phyloP scores from a whole-genome alignment of 1,140 invertebrate species.

The Panagrolaimus sp. region DNA sequence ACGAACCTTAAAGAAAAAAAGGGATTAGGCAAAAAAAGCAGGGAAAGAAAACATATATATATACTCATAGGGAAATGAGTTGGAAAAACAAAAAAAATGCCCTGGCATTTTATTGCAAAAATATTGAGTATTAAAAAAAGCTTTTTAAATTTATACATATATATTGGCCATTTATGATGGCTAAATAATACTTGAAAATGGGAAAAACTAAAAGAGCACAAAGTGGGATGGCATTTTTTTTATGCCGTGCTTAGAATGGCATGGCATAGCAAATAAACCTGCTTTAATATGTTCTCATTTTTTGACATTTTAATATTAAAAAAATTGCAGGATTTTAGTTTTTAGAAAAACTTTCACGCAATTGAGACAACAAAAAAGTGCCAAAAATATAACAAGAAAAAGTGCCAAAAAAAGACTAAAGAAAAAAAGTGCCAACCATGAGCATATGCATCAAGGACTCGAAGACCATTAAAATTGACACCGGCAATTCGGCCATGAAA shows the following conservation, averaged over 20 bases:
- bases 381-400: slow-evolving; percentile 8
- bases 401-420: slow-evolving; percentile 7
- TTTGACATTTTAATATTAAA: background rate
- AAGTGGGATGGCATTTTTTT: no score
- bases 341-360: no score
- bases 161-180: no score
- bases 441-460: slow-evolving; percentile 47
- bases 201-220: no score
- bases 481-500: slow-evolving; percentile 48
- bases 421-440: slow-evolving; percentile 31
- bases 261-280: background rate
- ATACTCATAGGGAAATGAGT: no score
- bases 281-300: slow-evolving; percentile 5
- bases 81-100: no score
- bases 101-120: no score
- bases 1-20: slow-evolving; percentile 8
- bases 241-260: no score
- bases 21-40: background rate
- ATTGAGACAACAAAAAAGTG: no score
- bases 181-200: no score
- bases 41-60: slow-evolving; percentile 1
- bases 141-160: no score
- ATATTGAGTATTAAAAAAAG: no score
- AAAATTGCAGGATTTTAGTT: background rate
- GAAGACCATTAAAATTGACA: slow-evolving; percentile 53